These are phyloP conservation scores for Telenomus remus DNA, from an alignment of 1,140 invertebrate genomes.

Conservation along the genomic window DNA sequence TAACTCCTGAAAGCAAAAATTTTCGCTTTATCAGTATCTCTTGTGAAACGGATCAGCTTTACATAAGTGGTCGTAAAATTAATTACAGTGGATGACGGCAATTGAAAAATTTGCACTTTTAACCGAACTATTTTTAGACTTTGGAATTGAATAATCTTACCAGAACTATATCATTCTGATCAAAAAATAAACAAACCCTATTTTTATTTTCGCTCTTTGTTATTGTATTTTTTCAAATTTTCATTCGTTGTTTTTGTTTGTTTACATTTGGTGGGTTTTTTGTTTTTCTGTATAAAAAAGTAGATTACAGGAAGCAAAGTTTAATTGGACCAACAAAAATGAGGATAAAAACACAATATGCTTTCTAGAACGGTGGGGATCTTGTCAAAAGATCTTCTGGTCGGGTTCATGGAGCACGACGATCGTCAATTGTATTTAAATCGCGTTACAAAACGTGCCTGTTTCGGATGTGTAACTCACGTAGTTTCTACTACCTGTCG, in stretches of 20 bases:
- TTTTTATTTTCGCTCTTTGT: no score
- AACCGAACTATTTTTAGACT: no score
- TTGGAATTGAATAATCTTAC: no score
- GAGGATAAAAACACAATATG: slow-evolving; percentile 35
- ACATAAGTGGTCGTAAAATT: slow-evolving; percentile 13
- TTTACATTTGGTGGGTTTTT: no score
- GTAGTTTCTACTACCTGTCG: slow-evolving; percentile 52
- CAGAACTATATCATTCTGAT: no score
- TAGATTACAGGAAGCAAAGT: slow-evolving; percentile 13
- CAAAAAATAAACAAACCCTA: no score
- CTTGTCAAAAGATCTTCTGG: slow-evolving; percentile 35
- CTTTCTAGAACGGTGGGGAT: slow-evolving; percentile 51
- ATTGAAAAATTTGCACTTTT: no score
- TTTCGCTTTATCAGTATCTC: slow-evolving; percentile 21
- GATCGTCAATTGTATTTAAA: slow-evolving; percentile 65
- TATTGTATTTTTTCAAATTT: no score
- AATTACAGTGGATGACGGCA: slow-evolving; percentile 5
- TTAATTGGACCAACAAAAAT: slow-evolving; percentile 35
- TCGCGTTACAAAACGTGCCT: slow-evolving; percentile 60
- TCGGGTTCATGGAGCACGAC: slow-evolving; percentile 51
- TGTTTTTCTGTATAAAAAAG: no score
- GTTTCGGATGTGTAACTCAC: slow-evolving; percentile 43
- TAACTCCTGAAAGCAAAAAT: slow-evolving; percentile 44
- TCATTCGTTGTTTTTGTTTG: no score
- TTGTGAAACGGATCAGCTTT: slow-evolving; percentile 21